Evolutionary conservation across 2,113 vertebrate species (phyloP).

Genomic region (Columba janthina): DNA sequence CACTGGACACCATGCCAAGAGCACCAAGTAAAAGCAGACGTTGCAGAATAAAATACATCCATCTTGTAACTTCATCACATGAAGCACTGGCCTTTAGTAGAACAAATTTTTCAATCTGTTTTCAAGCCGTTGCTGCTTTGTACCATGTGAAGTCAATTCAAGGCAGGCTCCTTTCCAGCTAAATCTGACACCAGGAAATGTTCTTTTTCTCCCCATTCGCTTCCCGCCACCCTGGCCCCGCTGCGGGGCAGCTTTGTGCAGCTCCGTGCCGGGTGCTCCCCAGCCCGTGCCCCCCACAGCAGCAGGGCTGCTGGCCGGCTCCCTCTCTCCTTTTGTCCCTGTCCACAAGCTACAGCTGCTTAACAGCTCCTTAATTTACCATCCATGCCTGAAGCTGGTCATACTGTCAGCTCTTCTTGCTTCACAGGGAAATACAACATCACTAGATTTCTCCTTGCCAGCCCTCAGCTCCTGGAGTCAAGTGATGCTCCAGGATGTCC

Average conservation of each 20-base stretch:
- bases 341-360: not conserved
- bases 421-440: not conserved
- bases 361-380: not conserved
- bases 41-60: not conserved
- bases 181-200: conserved; percentile 69
- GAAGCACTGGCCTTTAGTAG: not conserved
- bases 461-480: not conserved
- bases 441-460: not conserved
- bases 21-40: not conserved
- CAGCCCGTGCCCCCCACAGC: not conserved
- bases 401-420: not conserved
- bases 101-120: conserved; percentile 33
- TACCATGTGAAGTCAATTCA: conserved; percentile 68
- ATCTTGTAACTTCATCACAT: not conserved
- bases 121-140: not conserved
- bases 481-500: not conserved
- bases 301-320: not conserved
- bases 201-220: conserved; percentile 39
- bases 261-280: not conserved
- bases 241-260: conserved; percentile 8
- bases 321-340: not conserved
- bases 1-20: rapidly evolving
- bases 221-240: not conserved
- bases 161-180: conserved; percentile 66
- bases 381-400: not conserved